Evolutionary conservation across 2,797 vertebrate genomes (phyloP), one percentile per base, ranked within the genome.

Genomic region (Trichosurus vulpecula): DNA sequence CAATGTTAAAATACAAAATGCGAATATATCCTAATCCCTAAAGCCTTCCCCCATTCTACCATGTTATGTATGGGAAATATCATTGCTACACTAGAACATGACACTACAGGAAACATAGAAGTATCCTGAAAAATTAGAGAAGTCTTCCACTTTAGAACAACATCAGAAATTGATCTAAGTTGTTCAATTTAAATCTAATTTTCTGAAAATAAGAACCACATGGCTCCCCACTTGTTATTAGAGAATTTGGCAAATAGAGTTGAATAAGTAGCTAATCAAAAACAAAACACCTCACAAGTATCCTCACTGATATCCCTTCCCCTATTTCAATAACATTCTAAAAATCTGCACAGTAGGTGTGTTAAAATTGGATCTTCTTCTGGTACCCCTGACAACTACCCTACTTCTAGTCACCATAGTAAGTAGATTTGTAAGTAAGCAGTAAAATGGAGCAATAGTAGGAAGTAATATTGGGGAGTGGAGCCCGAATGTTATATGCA

Each of bases 71-170:
- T 74, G 19, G 61, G 14, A 74, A 6, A 74, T 29, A 74, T n/a
- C 35, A 22, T 22, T 41, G 16, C 4, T 74, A n/a, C 16, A 51
- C 4, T 90, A 2, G 53, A n/a, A 25, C 57, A 41, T 41, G 8
- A 90, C 16, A 87, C 54, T 0, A 92, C 74, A 58, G 1, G 11
- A 90, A 11, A 94, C 22, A 91, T 35, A 93, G 56, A 52, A 29
- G 6, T 81, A 58, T 81, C 25, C 35, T 56, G 41, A 54, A 96
- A 58, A 52, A 0, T 91, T 54, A 93, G 27, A n/a, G 57, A 97
- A 94, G 10, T 52, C 3, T 47, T 74, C 66, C 54, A 52, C 31
- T 47, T 89, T 61, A 53, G 54, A 91, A 93, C 41, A 91, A 0
- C 1, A 94, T 57, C 51, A 14, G 81, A 93, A 91, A 6, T 91